Percentiles rank a stretch among this genome's conserved stretches.
Conservation (phyloP, 2,888 invertebrate species). For the Hymenopus coronatus region DNA sequence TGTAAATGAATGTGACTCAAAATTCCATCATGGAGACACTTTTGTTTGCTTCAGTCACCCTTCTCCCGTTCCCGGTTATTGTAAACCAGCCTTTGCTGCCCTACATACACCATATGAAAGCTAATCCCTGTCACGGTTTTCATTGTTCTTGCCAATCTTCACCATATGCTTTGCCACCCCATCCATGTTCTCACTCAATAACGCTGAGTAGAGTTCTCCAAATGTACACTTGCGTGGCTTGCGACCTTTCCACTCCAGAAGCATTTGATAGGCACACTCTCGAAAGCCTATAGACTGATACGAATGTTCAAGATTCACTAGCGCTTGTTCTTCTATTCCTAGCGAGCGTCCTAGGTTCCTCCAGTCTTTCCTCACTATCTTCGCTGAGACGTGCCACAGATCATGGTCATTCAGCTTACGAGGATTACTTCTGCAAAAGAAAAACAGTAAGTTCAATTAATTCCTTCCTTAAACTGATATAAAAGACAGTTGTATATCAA, state of each 20-base stretch:
- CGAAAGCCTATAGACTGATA: constrained; percentile 37
- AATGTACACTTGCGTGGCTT: constrained; percentile 38
- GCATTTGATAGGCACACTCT: constrained; percentile 41
- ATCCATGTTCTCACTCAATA: constrained; percentile 38
- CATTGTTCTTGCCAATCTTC: neutral
- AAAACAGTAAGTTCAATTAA: neutral
- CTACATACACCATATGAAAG: too few species aligned
- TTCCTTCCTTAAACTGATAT: neutral
- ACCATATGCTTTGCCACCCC: constrained; percentile 37
- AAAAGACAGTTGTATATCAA: too few species aligned
- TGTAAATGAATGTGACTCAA: too few species aligned
- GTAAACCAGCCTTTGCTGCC: too few species aligned
- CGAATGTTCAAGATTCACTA: constrained; percentile 37
- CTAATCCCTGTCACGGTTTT: neutral
- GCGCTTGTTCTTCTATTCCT: constrained; percentile 36
- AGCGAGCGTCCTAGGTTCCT: constrained; percentile 37
- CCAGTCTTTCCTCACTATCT: constrained; percentile 38
- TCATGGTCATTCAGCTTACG: constrained; percentile 35
- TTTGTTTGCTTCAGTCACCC: too few species aligned
- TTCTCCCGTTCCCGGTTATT: too few species aligned
- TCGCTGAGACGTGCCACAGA: constrained; percentile 38
- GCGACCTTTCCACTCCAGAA: constrained; percentile 39
- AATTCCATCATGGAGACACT: too few species aligned
- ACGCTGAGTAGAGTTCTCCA: constrained; percentile 37
- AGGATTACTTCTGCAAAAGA: constrained; percentile 32